Evolutionary conservation across 1,140 invertebrate genomes (phyloP).

Genomic region (Bombus sylvicola): DNA sequence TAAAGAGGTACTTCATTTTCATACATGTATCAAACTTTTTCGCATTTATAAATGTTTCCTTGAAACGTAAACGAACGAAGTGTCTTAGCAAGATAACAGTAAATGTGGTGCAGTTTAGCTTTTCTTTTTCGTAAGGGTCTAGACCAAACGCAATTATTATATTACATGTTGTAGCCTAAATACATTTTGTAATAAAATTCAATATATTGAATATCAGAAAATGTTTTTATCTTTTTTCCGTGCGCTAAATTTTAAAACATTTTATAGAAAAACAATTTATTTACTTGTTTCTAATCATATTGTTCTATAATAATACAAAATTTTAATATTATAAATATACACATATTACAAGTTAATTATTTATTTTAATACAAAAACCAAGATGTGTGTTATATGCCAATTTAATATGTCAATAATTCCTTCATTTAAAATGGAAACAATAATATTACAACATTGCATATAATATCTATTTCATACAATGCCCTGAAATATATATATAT

Average conservation of each 20-base stretch:
- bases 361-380: neutral
- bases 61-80: constrained; percentile 68
- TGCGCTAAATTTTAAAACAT: neutral
- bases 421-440: constrained; percentile 6
- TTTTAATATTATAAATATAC: constrained; percentile 15
- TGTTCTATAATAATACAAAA: constrained; percentile 8
- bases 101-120: constrained; percentile 79
- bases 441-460: neutral
- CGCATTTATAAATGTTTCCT: constrained; percentile 70
- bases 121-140: constrained; percentile 80
- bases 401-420: neutral
- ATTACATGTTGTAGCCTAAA: constrained; percentile 83
- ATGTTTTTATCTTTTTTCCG: constrained; percentile 23
- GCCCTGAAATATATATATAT: neutral
- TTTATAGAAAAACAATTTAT: constrained; percentile 4
- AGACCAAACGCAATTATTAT: constrained; percentile 83
- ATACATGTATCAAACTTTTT: constrained; percentile 31
- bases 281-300: constrained; percentile 14
- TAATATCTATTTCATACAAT: constrained; percentile 3
- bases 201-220: constrained; percentile 76
- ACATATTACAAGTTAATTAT: neutral
- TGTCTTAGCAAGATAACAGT: constrained; percentile 68
- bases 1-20: constrained; percentile 20
- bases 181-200: constrained; percentile 83
- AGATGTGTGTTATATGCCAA: neutral